Conservation (phyloP, 2,888 invertebrate genomes). For the Cerastoderma edule region DNA sequence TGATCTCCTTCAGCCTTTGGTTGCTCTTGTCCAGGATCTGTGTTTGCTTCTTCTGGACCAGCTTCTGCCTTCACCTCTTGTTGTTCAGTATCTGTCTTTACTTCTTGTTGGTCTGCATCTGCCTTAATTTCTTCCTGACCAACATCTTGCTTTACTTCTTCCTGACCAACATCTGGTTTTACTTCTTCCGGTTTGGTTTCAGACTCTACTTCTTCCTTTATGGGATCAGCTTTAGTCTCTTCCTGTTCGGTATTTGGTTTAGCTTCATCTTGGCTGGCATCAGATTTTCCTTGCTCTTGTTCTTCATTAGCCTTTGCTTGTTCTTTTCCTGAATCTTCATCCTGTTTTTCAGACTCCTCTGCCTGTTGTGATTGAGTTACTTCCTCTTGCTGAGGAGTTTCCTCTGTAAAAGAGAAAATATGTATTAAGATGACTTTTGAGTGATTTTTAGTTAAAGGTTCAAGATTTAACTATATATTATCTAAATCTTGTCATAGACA, state of each 20-base stretch:
- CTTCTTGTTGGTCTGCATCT: too few species aligned
- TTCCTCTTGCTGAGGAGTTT: constrained; percentile 13
- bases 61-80: constrained; percentile 18
- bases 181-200: not conserved
- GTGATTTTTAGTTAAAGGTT: too few species aligned
- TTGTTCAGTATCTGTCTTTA: not conserved
- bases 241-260: not conserved
- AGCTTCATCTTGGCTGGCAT: constrained; percentile 2
- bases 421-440: too few species aligned
- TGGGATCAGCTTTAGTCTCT: not conserved
- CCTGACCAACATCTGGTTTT: not conserved
- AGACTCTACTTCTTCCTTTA: too few species aligned
- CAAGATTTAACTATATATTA: too few species aligned
- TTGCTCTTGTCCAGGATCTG: too few species aligned
- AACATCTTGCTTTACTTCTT: too few species aligned
- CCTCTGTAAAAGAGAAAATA: too few species aligned
- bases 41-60: too few species aligned
- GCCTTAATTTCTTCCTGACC: too few species aligned
- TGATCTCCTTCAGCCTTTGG: constrained; percentile 24
- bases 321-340: constrained; percentile 15
- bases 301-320: constrained; percentile 4
- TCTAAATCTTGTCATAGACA: too few species aligned
- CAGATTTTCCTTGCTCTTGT: constrained; percentile 8
- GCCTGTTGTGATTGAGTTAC: constrained; percentile 14
- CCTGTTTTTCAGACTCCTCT: constrained; percentile 6